Evolutionary conservation across 2,113 vertebrate genomes (phyloP), one percentile per base, ranked within the genome.

Genomic region (Lophius piscatorius): DNA sequence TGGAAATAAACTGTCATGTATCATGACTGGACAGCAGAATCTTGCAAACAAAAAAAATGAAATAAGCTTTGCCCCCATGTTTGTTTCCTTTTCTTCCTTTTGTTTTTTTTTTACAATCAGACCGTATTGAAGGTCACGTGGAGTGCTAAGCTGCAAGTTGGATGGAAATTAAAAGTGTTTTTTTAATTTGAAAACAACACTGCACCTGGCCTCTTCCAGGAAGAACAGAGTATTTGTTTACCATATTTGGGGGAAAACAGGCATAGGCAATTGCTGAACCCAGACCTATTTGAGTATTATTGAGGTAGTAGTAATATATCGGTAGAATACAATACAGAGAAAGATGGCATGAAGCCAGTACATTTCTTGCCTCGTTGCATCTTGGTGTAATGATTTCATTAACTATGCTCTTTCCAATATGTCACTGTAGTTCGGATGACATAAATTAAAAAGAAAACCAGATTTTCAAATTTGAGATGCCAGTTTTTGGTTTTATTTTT

Each of bases 1-100:
- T 48, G 49, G 49, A 70, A 56, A 70, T 26, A 58, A 58, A 76
- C 10, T 16, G 42, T 40, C 28, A 8, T 34, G 16, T 29, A 17
- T 4, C 0, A 5, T 20, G 23, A 39, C 34, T 29, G 16, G 26
- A 23, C 10, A 46, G 9, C 28, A 33, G 17, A 48, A 38, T 44
- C 10, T 35, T 14, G 6, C 9, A n/a, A 17, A 21, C 8, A 34
- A 40, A 6, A 6, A 41, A 24, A 28, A 29, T n/a, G n/a, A n/a
- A n/a, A n/a, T n/a, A n/a, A n/a, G n/a, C n/a, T n/a, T n/a, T 26
- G 23, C 6, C n/a, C 4, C 1, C 7, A 66, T 52, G n/a, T 34
- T 41, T 33, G 28, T 26, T 46, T 18, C 0, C 10, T 26, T 18
- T 28, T 18, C 0, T 40, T 22, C 17, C 10, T 44, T 4, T 29